Evolutionary conservation across 2,113 vertebrate species (phyloP).

Genomic region (Piprites chloris): DNA sequence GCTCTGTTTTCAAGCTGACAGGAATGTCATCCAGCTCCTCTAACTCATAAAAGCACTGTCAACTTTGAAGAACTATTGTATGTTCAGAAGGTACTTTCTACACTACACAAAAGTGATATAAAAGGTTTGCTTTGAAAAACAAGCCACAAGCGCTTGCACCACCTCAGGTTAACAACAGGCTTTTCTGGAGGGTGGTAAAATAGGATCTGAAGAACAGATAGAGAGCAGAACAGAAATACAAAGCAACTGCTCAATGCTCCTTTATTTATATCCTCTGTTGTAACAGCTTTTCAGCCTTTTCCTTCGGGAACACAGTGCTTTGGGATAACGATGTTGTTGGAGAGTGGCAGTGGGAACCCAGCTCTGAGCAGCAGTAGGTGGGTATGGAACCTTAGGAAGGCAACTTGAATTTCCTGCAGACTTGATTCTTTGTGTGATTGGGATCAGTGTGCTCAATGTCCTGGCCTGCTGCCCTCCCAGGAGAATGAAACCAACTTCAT

Average conservation of each 20-base stretch:
- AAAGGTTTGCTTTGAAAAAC: slow-evolving; percentile 34
- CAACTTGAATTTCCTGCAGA: slow-evolving; percentile 38
- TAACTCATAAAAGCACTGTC: not conserved
- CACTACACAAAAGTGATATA: not conserved
- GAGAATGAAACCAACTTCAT: not conserved
- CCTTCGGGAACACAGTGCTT: not conserved
- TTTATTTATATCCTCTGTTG: not conserved
- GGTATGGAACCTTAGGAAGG: not conserved
- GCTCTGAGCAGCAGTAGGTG: slow-evolving; percentile 4
- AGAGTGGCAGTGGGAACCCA: not conserved
- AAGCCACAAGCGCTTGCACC: not conserved
- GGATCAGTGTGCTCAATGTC: slow-evolving; percentile 17
- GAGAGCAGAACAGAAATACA: not conserved
- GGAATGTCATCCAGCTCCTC: not conserved
- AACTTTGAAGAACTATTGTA: not conserved
- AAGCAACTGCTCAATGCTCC: not conserved
- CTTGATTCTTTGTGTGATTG: not conserved
- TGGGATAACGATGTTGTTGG: not conserved
- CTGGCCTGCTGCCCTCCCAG: slow-evolving; percentile 18
- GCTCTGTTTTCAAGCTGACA: not conserved
- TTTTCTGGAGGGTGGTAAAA: not conserved
- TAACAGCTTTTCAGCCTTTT: not conserved
- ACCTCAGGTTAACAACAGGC: not conserved
- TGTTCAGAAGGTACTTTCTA: not conserved
- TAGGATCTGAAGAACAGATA: not conserved